phyloP scores from a whole-genome alignment of 1,140 invertebrate species.

The Camponotus floridanus region DNA sequence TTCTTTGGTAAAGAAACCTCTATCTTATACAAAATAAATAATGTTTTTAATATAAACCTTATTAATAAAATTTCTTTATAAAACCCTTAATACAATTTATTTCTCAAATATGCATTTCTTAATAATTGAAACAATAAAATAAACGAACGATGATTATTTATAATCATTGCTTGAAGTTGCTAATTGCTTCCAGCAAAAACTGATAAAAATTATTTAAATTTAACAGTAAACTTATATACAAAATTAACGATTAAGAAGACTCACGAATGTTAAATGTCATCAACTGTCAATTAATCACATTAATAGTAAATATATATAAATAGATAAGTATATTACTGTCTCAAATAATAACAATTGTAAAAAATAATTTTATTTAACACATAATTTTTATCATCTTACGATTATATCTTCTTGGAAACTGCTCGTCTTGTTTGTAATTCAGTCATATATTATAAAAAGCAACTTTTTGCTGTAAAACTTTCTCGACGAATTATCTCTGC shows the following conservation, averaged over 20 bases:
- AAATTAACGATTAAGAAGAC: not conserved
- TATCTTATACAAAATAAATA: not conserved
- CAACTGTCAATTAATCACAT: not conserved
- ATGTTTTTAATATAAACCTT: not conserved
- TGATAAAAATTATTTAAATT: not conserved
- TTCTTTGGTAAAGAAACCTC: not conserved
- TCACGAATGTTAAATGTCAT: not conserved
- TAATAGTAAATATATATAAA: not conserved
- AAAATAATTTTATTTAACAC: too few species aligned
- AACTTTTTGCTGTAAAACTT: not conserved
- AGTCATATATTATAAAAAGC: slow-evolving; percentile 4
- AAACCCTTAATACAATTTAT: not conserved
- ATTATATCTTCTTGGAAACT: slow-evolving; percentile 18
- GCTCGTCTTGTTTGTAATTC: not conserved
- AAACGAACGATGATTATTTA: not conserved
- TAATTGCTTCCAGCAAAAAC: too few species aligned
- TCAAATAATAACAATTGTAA: too few species aligned
- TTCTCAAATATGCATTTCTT: not conserved
- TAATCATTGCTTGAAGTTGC: too few species aligned
- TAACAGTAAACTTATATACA: not conserved
- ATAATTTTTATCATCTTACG: not conserved
- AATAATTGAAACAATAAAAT: not conserved
- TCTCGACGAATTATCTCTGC: not conserved
- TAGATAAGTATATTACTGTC: not conserved
- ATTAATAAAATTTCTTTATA: too few species aligned